Conservation (phyloP, 2,888 invertebrate genomes). For the Eupeodes latifasciatus region DNA sequence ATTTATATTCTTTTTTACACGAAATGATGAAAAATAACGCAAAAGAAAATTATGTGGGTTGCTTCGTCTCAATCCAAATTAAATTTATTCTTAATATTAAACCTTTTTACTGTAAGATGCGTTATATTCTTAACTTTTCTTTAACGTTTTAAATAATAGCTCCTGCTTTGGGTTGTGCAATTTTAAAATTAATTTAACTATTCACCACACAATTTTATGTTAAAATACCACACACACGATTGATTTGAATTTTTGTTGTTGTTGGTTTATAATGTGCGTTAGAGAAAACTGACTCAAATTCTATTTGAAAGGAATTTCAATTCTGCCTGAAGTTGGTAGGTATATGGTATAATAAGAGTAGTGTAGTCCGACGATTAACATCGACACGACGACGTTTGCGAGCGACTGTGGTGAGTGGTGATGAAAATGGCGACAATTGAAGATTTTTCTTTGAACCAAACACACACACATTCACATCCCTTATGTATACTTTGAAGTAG, state of each 20-base stretch:
- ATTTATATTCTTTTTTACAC: constrained; percentile 44
- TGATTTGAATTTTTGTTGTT: neutral
- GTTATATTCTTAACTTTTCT: constrained; percentile 17
- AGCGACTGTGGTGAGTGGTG: constrained; percentile 80
- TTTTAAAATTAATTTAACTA: neutral
- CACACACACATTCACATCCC: constrained; percentile 15
- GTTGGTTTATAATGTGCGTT: constrained; percentile 29
- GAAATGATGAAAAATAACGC: constrained; percentile 58
- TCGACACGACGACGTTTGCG: constrained; percentile 80
- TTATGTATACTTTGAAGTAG: neutral
- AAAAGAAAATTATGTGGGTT: constrained; percentile 72
- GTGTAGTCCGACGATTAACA: constrained; percentile 77
- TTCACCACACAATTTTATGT: neutral
- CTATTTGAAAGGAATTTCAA: constrained; percentile 44
- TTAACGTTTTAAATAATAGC: constrained; percentile 3
- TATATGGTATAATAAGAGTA: constrained; percentile 36
- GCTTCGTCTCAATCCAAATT: constrained; percentile 43
- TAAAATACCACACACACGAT: constrained; percentile 12
- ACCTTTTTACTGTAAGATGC: constrained; percentile 42
- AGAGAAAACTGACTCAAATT: constrained; percentile 17
- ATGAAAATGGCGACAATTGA: constrained; percentile 80
- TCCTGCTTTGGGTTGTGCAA: constrained; percentile 15
- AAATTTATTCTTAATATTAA: constrained; percentile 41
- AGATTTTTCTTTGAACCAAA: constrained; percentile 66
- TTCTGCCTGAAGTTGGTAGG: constrained; percentile 21